A percentile compares a stretch with the other conserved stretches of the same genome.
Conservation (phyloP, 2,888 invertebrate species). For the Cataglyphis altisquamis region DNA sequence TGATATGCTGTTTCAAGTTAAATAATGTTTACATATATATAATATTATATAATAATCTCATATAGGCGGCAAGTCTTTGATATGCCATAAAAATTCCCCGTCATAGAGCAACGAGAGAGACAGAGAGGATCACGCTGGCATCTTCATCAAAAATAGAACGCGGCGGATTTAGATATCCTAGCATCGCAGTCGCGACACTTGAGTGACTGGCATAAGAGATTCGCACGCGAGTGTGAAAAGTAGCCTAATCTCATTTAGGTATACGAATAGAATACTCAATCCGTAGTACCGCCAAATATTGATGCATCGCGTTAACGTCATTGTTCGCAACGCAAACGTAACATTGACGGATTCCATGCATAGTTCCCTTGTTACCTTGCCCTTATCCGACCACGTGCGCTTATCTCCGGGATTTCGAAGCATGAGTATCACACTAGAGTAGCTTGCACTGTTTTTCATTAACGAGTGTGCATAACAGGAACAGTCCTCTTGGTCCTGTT, state of each 20-base stretch:
- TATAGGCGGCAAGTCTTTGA: not conserved
- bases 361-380: conserved; percentile 41
- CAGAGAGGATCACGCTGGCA: conserved; percentile 42
- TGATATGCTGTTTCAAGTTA: not conserved
- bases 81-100: conserved; percentile 56
- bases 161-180: conserved; percentile 77
- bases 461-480: not conserved
- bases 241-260: conserved; percentile 74
- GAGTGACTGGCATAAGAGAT: conserved; percentile 58
- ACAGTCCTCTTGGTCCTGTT: not conserved
- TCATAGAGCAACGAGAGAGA: conserved; percentile 40
- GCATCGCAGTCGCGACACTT: conserved; percentile 69
- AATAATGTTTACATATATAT: not conserved
- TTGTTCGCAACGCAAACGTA: conserved; percentile 39
- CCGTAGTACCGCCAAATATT: conserved; percentile 72
- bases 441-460: not conserved
- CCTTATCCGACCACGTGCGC: conserved; percentile 47
- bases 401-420: conserved; percentile 28
- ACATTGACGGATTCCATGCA: conserved; percentile 20
- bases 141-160: conserved; percentile 76
- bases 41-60: not conserved
- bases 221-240: conserved; percentile 65
- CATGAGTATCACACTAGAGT: conserved; percentile 47
- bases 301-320: conserved; percentile 69
- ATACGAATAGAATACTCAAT: conserved; percentile 58